Base-by-base conservation (phyloP, 2,797 vertebrate genomes). In the Cossypha dichroa region DNA sequence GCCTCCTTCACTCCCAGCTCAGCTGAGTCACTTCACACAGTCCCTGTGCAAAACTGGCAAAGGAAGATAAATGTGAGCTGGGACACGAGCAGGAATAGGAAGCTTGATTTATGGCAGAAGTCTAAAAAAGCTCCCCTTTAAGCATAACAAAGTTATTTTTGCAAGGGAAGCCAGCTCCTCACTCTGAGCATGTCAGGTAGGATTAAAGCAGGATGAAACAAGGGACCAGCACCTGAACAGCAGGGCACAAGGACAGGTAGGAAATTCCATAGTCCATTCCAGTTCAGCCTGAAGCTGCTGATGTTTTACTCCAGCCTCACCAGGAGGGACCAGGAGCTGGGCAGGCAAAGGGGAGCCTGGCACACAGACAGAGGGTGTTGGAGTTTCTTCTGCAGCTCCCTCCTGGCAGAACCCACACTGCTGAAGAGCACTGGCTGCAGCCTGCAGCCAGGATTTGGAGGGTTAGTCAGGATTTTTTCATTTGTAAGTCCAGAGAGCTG, bases 401-500 rank as follows among this genome's bases (percentile, higher is more conserved):
- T 19, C 8, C 46, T 16, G 6, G 6, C 45, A 8, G 7, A 33
- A 0, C 5, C 5, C 0, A 0, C 9, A 0, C n/a, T 46, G 54
- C 56, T 54, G 36, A 43, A 20, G 49, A 60, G 49, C 52, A 4
- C 64, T 29, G 75, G 13, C 31, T 52, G 51, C 26, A 64, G 43
- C 45, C 69, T 64, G 28, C 6, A 72, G 70, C 38, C 31, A 33
- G 49, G 8, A 40, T 64, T 38, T 38, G 89, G 17, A 29, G 20
- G 5, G 8, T 43, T 29, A 55, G 4, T 10, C 9, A 26, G 67
- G 43, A 23, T 11, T 51, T 62, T 62, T 38, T 55, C 2, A 1
- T 74, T 77, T 88, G 2, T 23, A 46, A 79, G 10, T 70, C 45
- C 41, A 34, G n/a, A 49, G 21, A 49, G 26, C 5, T 76, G 52